Base-by-base conservation (phyloP, 1,140 invertebrate species). In the Monomorium pharaonis region DNA sequence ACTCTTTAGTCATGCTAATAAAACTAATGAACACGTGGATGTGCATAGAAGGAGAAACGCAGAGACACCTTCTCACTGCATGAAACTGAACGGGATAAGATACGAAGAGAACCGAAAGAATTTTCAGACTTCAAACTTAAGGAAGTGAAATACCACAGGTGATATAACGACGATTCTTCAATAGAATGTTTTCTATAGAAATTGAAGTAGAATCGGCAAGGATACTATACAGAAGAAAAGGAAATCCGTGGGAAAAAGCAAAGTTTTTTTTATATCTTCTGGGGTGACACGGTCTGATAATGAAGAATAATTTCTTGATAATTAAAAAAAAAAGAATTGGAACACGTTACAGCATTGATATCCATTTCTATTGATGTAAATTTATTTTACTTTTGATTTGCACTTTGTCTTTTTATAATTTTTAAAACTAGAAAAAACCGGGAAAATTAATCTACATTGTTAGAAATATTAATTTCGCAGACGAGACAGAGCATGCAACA, bases 21-120 rank as follows among this genome's bases (percentile, higher is more conserved):
- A 75, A 75, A 58, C n/a, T 37, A 74, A 33, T 74, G n/a, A 54
- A 74, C n/a, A 54, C 16, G 1, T 37, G 37, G n/a, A 56, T 74
- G 16, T n/a, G 47, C 27, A 21, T 4, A 56, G n/a, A 3, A 74
- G 56, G n/a, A 33, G 33, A 42, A 54, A 37, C 30, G 2, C 6
- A 51, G n/a, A 14, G 24, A 4, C 0, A 37, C 33, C 14, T 74
- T 74, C 21, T 42, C 14, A 9, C 27, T 24, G n/a, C 1, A 24
- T n/a, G 2, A 2, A 72, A 33, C 33, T 3, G 27, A 7, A 74
- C 5, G 14, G 9, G 37, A n/a, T 10, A 37, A 56, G 7, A 56
- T 0, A 0, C 1, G 1, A 69, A 21, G 12, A 9, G 9, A 58
- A 42, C 14, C 1, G 24, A 21, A 58, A 58, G 14, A 75, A 42